Conservation (phyloP, 2,113 vertebrate genomes). For the Toxotes jaculatrix region DNA sequence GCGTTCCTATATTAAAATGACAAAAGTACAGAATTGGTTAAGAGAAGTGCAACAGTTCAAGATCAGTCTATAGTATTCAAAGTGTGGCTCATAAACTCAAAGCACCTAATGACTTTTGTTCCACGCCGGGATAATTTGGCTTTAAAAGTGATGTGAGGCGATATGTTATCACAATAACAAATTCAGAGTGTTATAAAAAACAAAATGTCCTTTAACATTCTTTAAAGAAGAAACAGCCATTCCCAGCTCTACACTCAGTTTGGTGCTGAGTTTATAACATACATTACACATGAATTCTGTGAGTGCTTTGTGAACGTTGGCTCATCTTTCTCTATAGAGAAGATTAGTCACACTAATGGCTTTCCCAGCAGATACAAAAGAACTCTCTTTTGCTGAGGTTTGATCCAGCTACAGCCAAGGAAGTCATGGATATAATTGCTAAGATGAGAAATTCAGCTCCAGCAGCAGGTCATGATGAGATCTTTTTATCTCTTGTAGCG, state of each 20-base stretch:
- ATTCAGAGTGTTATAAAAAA: too few species aligned
- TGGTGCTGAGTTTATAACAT: conserved; percentile 14
- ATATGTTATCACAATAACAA: background rate
- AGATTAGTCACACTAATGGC: conserved; percentile 70
- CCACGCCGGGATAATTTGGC: conserved; percentile 8
- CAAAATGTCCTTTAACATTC: conserved; percentile 13
- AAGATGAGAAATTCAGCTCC: conserved; percentile 54
- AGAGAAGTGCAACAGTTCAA: conserved; percentile 34
- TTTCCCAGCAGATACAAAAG: conserved; percentile 58
- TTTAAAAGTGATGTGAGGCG: background rate
- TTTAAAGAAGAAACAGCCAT: conserved; percentile 37
- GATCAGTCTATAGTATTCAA: conserved; percentile 18
- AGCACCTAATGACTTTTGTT: conserved; percentile 26
- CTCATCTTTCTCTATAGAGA: conserved; percentile 60
- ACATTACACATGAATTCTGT: conserved; percentile 34
- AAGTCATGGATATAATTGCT: conserved; percentile 68
- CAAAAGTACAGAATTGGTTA: conserved; percentile 14
- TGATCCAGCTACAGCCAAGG: conserved; percentile 42
- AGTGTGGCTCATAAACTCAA: conserved; percentile 4
- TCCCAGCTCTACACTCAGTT: conserved; percentile 18
- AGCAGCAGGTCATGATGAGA: conserved; percentile 60
- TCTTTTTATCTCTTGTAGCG: conserved; percentile 51
- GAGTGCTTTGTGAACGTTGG: conserved; percentile 57
- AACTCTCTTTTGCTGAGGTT: conserved; percentile 46
- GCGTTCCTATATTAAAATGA: conserved; percentile 6